Conservation (phyloP, 53 echinoderm and acorn worm genomes). For the Holothuria leucospilota region DNA sequence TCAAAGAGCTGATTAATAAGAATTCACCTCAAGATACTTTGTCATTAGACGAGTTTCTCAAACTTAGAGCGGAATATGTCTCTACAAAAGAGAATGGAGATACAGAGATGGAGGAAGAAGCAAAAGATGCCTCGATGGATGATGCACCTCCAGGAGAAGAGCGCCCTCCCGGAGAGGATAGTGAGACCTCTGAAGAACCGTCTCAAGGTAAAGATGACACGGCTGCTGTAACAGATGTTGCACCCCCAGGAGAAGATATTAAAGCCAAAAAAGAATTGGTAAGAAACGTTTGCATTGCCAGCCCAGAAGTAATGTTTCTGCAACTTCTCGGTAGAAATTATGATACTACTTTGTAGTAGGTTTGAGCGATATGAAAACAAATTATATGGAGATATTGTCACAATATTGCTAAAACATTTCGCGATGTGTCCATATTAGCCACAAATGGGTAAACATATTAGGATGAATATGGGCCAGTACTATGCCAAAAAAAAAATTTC, state of each 20-base stretch:
- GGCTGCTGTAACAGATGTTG: not conserved
- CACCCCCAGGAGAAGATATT: constrained; percentile 41
- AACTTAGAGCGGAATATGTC: constrained; percentile 79
- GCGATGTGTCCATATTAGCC: too few relatives aligned
- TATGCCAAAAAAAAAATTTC: too few relatives aligned
- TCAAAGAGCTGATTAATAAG: constrained; percentile 81
- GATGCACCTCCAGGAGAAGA: constrained; percentile 79
- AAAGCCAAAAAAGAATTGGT: constrained; percentile 30
- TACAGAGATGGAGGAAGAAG: constrained; percentile 54
- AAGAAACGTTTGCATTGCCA: not conserved
- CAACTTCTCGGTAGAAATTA: too few relatives aligned
- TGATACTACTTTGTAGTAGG: too few relatives aligned
- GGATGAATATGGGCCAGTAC: too few relatives aligned
- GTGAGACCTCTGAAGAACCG: constrained; percentile 39
- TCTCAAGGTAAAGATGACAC: not conserved
- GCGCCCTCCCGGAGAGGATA: constrained; percentile 71
- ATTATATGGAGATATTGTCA: too few relatives aligned
- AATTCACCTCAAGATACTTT: constrained; percentile 84
- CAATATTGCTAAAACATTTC: too few relatives aligned
- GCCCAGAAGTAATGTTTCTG: not conserved
- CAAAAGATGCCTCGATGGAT: constrained; percentile 49
- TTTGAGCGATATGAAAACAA: too few relatives aligned
- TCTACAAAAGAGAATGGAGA: constrained; percentile 65
- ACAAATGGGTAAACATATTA: too few relatives aligned
- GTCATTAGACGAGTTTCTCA: constrained; percentile 87